Evolutionary conservation across 2,797 vertebrate species (phyloP), one percentile per base, ranked within the genome.

Genomic region (Gymnocypris eckloni): DNA sequence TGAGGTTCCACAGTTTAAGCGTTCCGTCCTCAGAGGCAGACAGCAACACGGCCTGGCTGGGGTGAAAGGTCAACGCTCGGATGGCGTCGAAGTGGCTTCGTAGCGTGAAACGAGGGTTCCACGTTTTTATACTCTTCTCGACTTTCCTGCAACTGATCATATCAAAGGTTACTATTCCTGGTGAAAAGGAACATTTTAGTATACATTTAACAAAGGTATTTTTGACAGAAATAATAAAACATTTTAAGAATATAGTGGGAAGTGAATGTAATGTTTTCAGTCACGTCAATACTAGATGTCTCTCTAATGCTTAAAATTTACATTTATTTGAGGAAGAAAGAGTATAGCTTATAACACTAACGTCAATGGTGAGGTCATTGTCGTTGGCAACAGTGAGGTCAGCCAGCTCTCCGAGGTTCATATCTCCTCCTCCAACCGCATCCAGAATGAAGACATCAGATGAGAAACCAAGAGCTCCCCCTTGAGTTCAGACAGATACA

Each of bases 371-470:
- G 87, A 97, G 96, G 87, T 97, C 97, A 13, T 97, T 97, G 95
- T 98, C 97, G 15, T 98, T 98, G 93, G 96, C 96, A 79, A 97
- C 97, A 0, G 97, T 98, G 90, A 98, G 96, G 92, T 97, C 97
- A 2, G 97, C 97, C 89, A 98, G 94, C 94, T 98, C 97, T 18
- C 97, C 97, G 73, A 98, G 95, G 94, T 97, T 97, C 94, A 98
- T 97, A 88, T 97, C 96, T 48, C 97, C 96, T 80, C 96, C 96
- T 25, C 96, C 96, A 16, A 97, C 96, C 1, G 96, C 95, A 81
- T 97, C 97, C 96, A 97, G 95, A 79, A 98, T 97, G 93, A 97
- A 97, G 77, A 97, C 96, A 6, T 97, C 97, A 41, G 97, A 97
- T 89, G 97, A 96, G 90, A 97, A 97, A 48, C 96, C 96, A 86